phyloP scores from a whole-genome alignment of 2,113 vertebrate species.

The Cebidichthys violaceus region DNA sequence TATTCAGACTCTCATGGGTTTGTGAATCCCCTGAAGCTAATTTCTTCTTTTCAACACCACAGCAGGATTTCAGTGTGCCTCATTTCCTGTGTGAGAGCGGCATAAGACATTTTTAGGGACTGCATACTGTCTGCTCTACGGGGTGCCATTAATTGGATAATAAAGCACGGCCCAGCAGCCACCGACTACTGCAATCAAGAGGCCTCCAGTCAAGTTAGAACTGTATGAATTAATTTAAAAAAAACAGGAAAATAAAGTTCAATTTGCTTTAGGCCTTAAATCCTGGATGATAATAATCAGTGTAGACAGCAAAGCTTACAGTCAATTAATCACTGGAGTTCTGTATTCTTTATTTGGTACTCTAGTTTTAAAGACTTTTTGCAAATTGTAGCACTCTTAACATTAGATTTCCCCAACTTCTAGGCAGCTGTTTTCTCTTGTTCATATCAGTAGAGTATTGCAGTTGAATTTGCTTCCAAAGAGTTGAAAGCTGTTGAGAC shows the following conservation, averaged over 20 bases:
- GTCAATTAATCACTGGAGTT: neutral
- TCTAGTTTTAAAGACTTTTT: neutral
- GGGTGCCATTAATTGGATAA: constrained; percentile 9
- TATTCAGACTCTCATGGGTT: neutral
- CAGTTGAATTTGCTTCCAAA: neutral
- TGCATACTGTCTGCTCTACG: neutral
- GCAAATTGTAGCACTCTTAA: neutral
- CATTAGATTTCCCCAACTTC: neutral
- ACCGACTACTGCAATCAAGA: neutral
- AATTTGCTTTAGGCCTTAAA: neutral
- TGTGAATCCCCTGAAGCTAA: neutral
- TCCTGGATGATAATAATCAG: neutral
- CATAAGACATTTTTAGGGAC: neutral
- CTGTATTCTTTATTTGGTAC: neutral
- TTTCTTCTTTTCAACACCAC: neutral
- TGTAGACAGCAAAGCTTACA: neutral
- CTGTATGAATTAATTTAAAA: neutral
- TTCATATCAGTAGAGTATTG: neutral
- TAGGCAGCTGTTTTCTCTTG: no score
- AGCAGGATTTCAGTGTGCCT: neutral
- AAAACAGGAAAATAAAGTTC: neutral
- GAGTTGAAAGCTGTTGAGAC: neutral
- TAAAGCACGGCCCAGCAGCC: neutral
- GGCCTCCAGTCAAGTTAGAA: neutral
- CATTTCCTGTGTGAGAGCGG: neutral